Evolutionary conservation across 2,797 vertebrate species (phyloP), one percentile per base, ranked within the genome.

Genomic region (Heteromormyrus szaboi): DNA sequence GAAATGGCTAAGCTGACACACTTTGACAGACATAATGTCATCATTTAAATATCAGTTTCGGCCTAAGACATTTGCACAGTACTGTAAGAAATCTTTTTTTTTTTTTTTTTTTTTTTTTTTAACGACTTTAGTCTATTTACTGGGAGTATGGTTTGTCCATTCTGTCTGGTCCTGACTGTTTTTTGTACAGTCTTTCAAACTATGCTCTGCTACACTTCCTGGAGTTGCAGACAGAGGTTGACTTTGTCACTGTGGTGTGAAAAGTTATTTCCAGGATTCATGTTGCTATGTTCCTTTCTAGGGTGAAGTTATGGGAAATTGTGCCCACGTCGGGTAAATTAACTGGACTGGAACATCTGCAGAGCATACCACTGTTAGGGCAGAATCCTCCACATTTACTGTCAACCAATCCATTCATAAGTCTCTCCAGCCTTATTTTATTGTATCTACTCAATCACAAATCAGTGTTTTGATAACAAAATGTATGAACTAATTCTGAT

Each of bases 301-400:
- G 91, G 89, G 90, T 90, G 90, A 87, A 89, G 79, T 92, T 89
- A 89, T 90, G 89, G 91, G 91, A 92, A 91, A 68, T 85, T 90
- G 56, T 83, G 89, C 89, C 89, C 89, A 89, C 50, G 56, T 65
- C 87, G 87, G 84, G 88, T 89, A 89, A 90, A 87, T 88, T 88
- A 88, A 90, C 88, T 59, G 90, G 89, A 85, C 86, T 89, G 90
- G 87, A 51, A 79, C 90, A 89, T 90, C 88, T 84, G 68, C 87
- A 91, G 89, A 90, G 72, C 84, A 89, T 85, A 87, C 4, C 86
- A 65, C 88, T 87, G 44, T 68, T n/a, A 72, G 79, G 86, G 87
- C 87, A 83, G 85, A n/a, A 56, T 37, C 51, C 48, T 86, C 8
- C 51, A 86, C 51, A 56, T 86, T 33, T 14, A 56, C n/a, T 19